Percentiles rank a stretch among this genome's conserved stretches.
Conservation (phyloP, 2,888 invertebrate species). For the Plemyria rubiginata region DNA sequence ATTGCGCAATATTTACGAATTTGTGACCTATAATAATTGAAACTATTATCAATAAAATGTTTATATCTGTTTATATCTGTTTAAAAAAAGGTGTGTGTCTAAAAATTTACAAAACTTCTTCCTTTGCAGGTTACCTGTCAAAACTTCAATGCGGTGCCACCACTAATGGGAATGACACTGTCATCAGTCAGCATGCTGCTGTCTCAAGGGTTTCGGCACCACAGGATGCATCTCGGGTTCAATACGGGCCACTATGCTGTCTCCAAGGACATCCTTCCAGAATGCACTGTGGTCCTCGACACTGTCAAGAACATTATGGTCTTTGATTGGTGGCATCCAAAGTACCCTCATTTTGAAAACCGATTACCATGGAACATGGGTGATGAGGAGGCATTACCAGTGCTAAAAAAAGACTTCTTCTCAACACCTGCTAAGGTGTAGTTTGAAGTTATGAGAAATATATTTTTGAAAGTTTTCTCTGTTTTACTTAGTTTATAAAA, state of each 20-base stretch:
- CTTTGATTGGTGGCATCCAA: slow-evolving; percentile 64
- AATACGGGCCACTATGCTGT: slow-evolving; percentile 60
- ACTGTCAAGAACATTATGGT: slow-evolving; percentile 63
- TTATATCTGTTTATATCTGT: too few species aligned
- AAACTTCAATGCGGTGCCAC: slow-evolving; percentile 83
- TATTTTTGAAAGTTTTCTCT: slow-evolving; percentile 22
- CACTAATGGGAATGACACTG: slow-evolving; percentile 85
- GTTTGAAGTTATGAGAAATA: slow-evolving; percentile 38
- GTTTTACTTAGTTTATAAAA: slow-evolving; percentile 7
- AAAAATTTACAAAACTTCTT: background rate
- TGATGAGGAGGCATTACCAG: slow-evolving; percentile 61
- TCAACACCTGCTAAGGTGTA: slow-evolving; percentile 45
- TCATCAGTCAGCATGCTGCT: slow-evolving; percentile 82
- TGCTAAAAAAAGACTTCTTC: slow-evolving; percentile 65
- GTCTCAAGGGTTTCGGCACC: slow-evolving; percentile 81
- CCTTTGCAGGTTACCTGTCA: slow-evolving; percentile 82
- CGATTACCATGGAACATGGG: slow-evolving; percentile 51
- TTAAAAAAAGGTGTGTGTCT: too few species aligned
- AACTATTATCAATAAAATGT: too few species aligned
- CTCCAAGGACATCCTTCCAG: slow-evolving; percentile 60
- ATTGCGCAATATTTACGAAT: too few species aligned
- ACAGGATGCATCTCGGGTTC: slow-evolving; percentile 83
- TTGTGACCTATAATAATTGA: too few species aligned
- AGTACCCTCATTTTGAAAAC: slow-evolving; percentile 60
- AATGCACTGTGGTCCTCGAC: slow-evolving; percentile 63